These are phyloP conservation scores for Acrobasis repandana DNA, from an alignment of 2,888 invertebrate genomes.

Conservation along the genomic window DNA sequence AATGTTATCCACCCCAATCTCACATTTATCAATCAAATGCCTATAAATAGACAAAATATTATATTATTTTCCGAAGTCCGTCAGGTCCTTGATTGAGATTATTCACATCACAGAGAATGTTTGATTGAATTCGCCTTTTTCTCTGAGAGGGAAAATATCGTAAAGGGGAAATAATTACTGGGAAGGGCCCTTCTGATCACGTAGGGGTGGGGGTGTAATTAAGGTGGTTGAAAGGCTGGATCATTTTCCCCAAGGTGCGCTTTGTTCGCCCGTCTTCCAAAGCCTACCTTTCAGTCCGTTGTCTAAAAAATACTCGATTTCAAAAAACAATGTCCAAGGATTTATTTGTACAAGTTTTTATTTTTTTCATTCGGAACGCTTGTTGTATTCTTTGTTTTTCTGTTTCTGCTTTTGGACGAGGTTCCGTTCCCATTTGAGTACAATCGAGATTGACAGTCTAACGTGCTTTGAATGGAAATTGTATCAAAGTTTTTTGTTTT, in stretches of 20 bases:
- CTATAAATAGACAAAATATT: conserved; percentile 5
- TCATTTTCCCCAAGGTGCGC: conserved; percentile 48
- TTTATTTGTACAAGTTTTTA: conserved; percentile 16
- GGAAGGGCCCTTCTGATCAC: conserved; percentile 47
- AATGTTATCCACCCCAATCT: neutral
- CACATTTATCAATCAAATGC: conserved; percentile 4
- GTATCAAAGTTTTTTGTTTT: too few relatives aligned
- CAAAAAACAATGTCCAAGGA: conserved; percentile 21
- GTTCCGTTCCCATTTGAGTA: neutral
- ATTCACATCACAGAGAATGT: conserved; percentile 40
- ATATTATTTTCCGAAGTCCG: neutral
- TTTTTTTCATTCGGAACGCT: neutral
- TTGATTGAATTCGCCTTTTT: conserved; percentile 49
- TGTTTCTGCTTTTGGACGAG: neutral
- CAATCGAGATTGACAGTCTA: too few relatives aligned
- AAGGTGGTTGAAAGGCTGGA: conserved; percentile 45
- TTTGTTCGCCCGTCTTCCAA: conserved; percentile 34
- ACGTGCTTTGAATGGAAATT: too few relatives aligned
- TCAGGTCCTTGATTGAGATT: conserved; percentile 35
- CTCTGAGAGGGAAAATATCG: conserved; percentile 32
- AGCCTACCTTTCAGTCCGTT: conserved; percentile 23
- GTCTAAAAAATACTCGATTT: conserved; percentile 25
- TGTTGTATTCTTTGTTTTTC: neutral
- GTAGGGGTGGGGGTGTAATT: conserved; percentile 51
- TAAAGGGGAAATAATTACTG: conserved; percentile 60